phyloP scores from a whole-genome alignment of 2,113 vertebrate genomes.

The Alethe castanea region DNA sequence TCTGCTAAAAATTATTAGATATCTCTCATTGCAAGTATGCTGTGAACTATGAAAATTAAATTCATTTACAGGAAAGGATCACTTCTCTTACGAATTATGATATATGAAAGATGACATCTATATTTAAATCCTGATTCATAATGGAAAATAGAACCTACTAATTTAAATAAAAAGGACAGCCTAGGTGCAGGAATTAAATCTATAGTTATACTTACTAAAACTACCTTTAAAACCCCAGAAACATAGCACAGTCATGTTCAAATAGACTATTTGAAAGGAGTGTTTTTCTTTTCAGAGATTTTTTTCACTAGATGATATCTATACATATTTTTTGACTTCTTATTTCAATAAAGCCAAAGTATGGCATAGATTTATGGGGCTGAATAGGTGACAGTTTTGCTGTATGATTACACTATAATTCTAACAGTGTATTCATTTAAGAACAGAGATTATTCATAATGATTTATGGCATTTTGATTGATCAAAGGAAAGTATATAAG shows the following conservation, averaged over 20 bases:
- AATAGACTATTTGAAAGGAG: not conserved
- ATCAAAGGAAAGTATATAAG: not conserved
- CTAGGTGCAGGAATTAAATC: not conserved
- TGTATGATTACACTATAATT: not conserved
- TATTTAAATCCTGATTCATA: not conserved
- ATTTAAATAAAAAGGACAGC: not conserved
- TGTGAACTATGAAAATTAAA: not conserved
- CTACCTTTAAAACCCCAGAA: not conserved
- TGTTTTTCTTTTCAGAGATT: not conserved
- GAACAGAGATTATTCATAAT: not conserved
- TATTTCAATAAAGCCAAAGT: not conserved
- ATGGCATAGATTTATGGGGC: not conserved
- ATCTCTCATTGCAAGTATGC: not conserved
- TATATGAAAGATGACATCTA: not conserved
- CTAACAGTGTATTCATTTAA: not conserved
- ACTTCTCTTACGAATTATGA: not conserved
- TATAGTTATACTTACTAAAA: not conserved
- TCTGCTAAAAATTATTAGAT: not conserved
- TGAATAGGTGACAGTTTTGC: not conserved
- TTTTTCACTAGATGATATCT: not conserved
- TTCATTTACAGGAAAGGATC: not conserved
- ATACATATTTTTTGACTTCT: not conserved
- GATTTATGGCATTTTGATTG: not conserved
- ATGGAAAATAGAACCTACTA: not conserved
- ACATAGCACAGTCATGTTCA: not conserved